These are phyloP conservation scores for Oppia nitens DNA, from an alignment of 1,140 invertebrate genomes.

Conservation along the genomic window DNA sequence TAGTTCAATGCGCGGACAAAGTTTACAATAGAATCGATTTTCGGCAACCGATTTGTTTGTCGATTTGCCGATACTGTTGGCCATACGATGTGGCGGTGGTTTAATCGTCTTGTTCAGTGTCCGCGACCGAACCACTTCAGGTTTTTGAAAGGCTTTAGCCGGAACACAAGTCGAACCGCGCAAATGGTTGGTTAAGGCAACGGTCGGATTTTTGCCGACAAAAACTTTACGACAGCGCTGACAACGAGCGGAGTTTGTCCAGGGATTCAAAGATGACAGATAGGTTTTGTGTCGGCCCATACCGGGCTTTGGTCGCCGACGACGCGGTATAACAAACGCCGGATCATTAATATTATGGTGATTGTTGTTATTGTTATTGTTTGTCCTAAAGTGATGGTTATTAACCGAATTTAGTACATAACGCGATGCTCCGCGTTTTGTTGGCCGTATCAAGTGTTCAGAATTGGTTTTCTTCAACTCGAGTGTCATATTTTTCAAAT, in stretches of 20 bases:
- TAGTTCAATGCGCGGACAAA: slow-evolving; percentile 9
- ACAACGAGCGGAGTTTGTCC: slow-evolving; percentile 4
- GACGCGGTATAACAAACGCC: background rate
- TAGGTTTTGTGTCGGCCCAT: too few species aligned
- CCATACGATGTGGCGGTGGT: background rate
- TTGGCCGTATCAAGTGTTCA: background rate
- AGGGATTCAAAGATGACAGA: background rate
- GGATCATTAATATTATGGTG: background rate
- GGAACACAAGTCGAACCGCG: background rate
- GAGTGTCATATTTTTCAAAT: background rate
- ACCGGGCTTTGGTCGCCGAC: background rate
- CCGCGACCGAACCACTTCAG: background rate
- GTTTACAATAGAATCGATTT: slow-evolving; percentile 7
- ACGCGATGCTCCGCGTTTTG: background rate
- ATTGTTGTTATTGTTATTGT: background rate
- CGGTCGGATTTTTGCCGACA: slow-evolving; percentile 6
- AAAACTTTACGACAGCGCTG: slow-evolving; percentile 7
- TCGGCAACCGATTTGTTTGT: background rate
- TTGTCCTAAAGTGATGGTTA: background rate
- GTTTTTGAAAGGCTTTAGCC: background rate
- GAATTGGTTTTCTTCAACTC: background rate
- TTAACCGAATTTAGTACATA: background rate
- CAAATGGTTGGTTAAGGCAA: slow-evolving; percentile 11
- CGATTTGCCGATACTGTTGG: background rate
- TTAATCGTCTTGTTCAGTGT: too few species aligned